Evolutionary conservation across 1,140 invertebrate species (phyloP), one percentile per base, ranked within the genome.

Genomic region (Plutomurus gul): DNA sequence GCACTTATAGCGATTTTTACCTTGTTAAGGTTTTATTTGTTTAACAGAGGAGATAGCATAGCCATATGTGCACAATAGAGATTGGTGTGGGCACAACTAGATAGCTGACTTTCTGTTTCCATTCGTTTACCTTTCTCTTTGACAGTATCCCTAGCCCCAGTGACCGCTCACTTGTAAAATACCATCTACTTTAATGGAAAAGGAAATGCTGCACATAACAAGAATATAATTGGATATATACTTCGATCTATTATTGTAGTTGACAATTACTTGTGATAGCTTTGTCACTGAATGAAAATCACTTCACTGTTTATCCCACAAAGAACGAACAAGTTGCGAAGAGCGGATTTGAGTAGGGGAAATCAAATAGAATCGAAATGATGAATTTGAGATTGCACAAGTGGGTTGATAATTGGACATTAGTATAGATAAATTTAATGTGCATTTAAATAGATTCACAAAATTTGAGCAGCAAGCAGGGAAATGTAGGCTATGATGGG

Each of bases 371-470:
- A n/a, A 8, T 43, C 40, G n/a, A 40, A 72, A 22, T 72, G 36
- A 40, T 11, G 40, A 72, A 43, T 72, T 72, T 72, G 70, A 30
- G 70, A 72, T 72, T 72, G 36, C 70, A 72, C 36, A 72, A 72
- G 40, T 40, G 18, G 40, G 25, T 40, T 72, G 40, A 72, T 27
- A 18, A 36, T 70, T 70, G 33, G 27, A 33, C 70, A 72, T 39
- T 40, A 39, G 70, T 72, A 40, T 27, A 72, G 70, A 72, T 40
- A 75, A 75, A 75, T 46, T 75, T 47, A 75, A 75, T 36, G 46
- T 75, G 40, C 36, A 49, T 49, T 49, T 36, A n/a, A 49, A 75
- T 51, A 47, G 73, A 40, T 37, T 47, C 30, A 75, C 36, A 20
- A 75, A 39, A 75, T 49, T 37, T n/a, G 30, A 51, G 30, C 8